Evolutionary conservation across 2,797 vertebrate species (phyloP), one percentile per base, ranked within the genome.

Genomic region (Peromyscus eremicus): DNA sequence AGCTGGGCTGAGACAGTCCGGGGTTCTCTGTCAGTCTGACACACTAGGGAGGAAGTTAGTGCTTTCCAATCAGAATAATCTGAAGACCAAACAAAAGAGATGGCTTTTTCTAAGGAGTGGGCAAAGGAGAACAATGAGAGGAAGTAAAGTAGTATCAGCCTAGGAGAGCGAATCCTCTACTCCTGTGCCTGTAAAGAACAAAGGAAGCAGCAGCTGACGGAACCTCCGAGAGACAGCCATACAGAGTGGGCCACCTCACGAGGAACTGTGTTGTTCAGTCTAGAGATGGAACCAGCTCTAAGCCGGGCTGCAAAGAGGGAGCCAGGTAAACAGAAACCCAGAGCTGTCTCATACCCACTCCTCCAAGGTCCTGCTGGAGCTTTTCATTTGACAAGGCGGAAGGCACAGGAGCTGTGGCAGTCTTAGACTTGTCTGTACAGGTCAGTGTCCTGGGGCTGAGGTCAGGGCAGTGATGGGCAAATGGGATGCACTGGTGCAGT

Each of bases 31-130:
- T 2, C 55, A 89, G 94, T 87, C 1, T 62, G 40, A 62, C 19
- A 7, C 34, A 34, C 91, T 86, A 40, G 16, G 25, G n/a, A 75
- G 80, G 94, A 85, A 95, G 14, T 75, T 43, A 6, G 3, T 76
- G 17, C 8, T 94, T 92, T 97, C 85, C 94, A 29, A 84, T 76
- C 75, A 75, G 34, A 77, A 88, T 92, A 90, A 77, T 85, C 34
- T 81, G 29, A 75, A 29, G 55, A 82, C 25, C 57, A 79, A 92
- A 66, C 89, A 92, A 81, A 92, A 10, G 17, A 70, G 34, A 34
- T 71, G 32, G 17, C 21, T 43, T 73, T 75, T 91, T 73, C 75
- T 55, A 71, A 90, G 52, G 29, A 83, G 3, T 49, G 0, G 16
- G 1, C 70, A n/a, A 14, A 88, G n/a, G 83, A 57, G 32, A 89